A percentile compares a stretch with the other conserved stretches of the same genome.
phyloP scores from a whole-genome alignment of 92 coral and sea anemone species.

The Diadumene lineata region DNA sequence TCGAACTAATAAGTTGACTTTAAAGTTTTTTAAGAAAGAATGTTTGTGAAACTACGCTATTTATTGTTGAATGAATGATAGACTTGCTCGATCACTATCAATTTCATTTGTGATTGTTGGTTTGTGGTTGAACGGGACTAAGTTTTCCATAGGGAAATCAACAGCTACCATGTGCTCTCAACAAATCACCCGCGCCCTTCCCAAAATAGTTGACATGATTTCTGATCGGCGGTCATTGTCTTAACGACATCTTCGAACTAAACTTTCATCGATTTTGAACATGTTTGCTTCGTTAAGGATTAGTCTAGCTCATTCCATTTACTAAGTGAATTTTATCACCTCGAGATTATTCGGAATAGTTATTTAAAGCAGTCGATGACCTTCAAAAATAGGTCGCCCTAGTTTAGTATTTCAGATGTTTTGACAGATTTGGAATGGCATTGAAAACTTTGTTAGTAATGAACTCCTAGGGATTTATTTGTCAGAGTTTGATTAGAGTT shows the following conservation, averaged over 20 bases:
- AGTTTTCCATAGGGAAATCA: background rate
- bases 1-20: background rate
- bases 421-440: background rate
- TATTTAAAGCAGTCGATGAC: background rate
- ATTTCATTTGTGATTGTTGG: background rate
- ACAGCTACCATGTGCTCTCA: slow-evolving; percentile 32
- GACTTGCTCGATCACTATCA: background rate
- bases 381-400: background rate
- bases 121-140: slow-evolving; percentile 2
- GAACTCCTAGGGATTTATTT: background rate
- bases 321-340: background rate
- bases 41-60: background rate
- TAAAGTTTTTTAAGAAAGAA: background rate
- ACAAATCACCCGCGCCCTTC: slow-evolving; percentile 19
- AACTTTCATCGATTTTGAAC: background rate
- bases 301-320: background rate
- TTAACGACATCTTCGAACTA: background rate
- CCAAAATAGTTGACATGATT: slow-evolving; percentile 28
- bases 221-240: background rate
- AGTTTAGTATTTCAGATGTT: background rate
- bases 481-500: background rate
- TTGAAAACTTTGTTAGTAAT: background rate
- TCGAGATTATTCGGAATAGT: background rate
- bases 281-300: background rate
- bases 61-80: no score